Base-by-base conservation (phyloP, 2,888 invertebrate genomes). In the Petrophora chlorosata region DNA sequence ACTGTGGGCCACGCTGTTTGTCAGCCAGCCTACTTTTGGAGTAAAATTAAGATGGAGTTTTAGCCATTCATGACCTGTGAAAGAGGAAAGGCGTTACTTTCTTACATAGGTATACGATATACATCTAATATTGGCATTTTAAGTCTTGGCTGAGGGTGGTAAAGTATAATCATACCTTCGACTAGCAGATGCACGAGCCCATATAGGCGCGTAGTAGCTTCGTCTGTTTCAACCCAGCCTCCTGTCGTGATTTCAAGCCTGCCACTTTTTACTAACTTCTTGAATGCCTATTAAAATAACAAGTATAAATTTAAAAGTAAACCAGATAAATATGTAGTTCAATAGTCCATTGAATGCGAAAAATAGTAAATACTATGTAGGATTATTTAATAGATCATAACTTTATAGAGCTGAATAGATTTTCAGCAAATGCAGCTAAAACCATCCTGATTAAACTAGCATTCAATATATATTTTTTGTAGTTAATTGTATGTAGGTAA, bases 1-100 rank as follows among this genome's bases (percentile, higher is more conserved):
- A 8, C 98, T 97, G 74, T 99, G 98, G 0, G 98, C 97, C 67
- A 99, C 98, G 0, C 97, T 98, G 81, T 98, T 98, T 3, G 99
- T 97, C 0, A 98, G 94, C 98, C 99, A 99, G 17, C 94, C 96
- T 1, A 90, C 84, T 66, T 93, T 92, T 0, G 97, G 97, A n/a
- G 91, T 91, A 16, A 96, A 93, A 61, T 95, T 96, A 25, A 98
- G 84, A 79, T 96, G 94, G 43, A 93, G 92, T 70, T 94, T 94
- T 5, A 97, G 76, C 97, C 97, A 98, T 67, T 97, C 97, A 73
- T 97, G 97, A 56, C 97, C 96, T 95, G 87, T 7, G 87, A 90
- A 46, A 53, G 30, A 13, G 8, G n/a, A 32, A 10, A 16, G n/a
- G n/a, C n/a, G n/a, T n/a, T 19, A 19, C 4, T 19, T 19, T 19